phyloP scores from a whole-genome alignment of 2,113 vertebrate species.

The Sinocyclocheilus grahami region DNA sequence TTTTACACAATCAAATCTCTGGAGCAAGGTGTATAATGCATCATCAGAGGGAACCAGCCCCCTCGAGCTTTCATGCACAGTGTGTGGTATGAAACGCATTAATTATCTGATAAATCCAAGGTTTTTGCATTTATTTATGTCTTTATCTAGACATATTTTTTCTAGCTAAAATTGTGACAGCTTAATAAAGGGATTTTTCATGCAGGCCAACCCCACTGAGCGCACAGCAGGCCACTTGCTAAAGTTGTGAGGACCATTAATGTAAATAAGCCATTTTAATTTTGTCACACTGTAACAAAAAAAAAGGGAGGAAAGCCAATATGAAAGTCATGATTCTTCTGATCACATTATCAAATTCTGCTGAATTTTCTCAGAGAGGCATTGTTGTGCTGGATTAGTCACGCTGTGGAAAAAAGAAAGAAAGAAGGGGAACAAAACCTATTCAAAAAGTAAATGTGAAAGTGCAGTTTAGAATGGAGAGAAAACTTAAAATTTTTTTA shows the following conservation, averaged over 20 bases:
- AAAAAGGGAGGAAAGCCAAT: slow-evolving; percentile 21
- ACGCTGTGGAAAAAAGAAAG: background rate
- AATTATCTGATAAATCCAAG: slow-evolving; percentile 55
- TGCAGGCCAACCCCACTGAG: slow-evolving; percentile 55
- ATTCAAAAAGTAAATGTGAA: background rate
- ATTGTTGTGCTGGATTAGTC: slow-evolving; percentile 3
- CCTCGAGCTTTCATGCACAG: slow-evolving; percentile 42
- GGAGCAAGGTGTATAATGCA: slow-evolving; percentile 40
- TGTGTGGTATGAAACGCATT: slow-evolving; percentile 49
- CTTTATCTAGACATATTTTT: slow-evolving; percentile 48
- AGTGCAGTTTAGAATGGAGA: background rate
- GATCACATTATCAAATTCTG: slow-evolving; percentile 13
- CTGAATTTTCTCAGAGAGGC: background rate
- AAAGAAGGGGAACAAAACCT: background rate
- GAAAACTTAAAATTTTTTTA: background rate
- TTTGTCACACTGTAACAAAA: slow-evolving; percentile 55
- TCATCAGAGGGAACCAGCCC: slow-evolving; percentile 48
- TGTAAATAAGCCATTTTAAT: slow-evolving; percentile 69
- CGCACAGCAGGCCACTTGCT: slow-evolving; percentile 52
- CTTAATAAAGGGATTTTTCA: slow-evolving; percentile 65
- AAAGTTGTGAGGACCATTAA: slow-evolving; percentile 62
- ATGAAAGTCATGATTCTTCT: slow-evolving; percentile 10
- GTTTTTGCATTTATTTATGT: slow-evolving; percentile 37
- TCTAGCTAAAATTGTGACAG: slow-evolving; percentile 60
- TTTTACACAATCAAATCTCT: slow-evolving; percentile 47